phyloP scores from a whole-genome alignment of 2,113 vertebrate species.

The Hemiscyllium ocellatum region DNA sequence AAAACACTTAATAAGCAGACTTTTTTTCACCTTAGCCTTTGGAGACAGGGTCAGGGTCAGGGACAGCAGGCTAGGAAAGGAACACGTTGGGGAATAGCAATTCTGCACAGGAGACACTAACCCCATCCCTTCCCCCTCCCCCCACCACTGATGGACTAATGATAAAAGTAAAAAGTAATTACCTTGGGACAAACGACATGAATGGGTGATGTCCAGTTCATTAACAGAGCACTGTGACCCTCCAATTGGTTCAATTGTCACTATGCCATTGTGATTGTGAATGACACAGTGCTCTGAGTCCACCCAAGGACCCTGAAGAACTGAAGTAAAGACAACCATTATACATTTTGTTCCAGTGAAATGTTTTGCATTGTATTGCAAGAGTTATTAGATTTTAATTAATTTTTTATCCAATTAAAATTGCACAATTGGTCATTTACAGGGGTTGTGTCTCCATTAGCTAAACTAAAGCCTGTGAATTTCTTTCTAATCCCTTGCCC shows the following conservation, averaged over 20 bases:
- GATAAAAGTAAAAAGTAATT: slow-evolving; percentile 35
- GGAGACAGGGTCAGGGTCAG: not conserved
- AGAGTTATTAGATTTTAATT: not conserved
- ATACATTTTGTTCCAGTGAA: not conserved
- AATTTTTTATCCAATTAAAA: not conserved
- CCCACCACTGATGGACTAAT: not conserved
- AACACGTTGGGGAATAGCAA: not conserved
- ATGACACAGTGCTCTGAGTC: slow-evolving; percentile 73
- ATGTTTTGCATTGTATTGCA: not conserved
- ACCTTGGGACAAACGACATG: slow-evolving; percentile 87
- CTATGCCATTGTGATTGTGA: slow-evolving; percentile 71
- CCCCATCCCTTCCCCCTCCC: too few species aligned
- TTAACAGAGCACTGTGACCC: slow-evolving; percentile 75
- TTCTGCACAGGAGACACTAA: not conserved
- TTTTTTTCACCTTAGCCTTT: too few species aligned
- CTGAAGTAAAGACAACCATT: slow-evolving; percentile 46
- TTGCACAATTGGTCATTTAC: not conserved
- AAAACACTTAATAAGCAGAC: too few species aligned
- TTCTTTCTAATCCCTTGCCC: not conserved
- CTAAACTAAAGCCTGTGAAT: not conserved
- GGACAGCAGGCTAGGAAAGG: too few species aligned
- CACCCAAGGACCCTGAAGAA: slow-evolving; percentile 71
- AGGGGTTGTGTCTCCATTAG: not conserved
- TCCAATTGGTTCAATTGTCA: slow-evolving; percentile 64
- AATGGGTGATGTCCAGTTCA: slow-evolving; percentile 66